These are phyloP conservation scores for Noctua comes DNA, from an alignment of 2,888 invertebrate species.

Conservation along the genomic window DNA sequence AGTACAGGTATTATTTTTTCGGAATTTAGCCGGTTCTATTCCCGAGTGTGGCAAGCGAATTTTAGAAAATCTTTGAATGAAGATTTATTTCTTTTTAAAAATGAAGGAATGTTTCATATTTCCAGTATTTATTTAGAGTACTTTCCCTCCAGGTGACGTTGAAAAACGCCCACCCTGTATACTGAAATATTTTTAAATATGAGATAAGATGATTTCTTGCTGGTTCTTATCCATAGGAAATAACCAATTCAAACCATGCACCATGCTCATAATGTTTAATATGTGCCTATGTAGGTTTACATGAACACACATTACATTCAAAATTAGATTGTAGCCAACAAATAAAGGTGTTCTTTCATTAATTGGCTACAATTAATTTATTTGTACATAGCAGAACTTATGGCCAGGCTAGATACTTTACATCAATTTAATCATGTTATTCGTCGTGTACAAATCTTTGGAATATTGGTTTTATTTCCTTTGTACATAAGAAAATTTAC, in stretches of 20 bases:
- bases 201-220: not conserved
- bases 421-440: slow-evolving; percentile 69
- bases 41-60: too few relatives aligned
- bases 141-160: too few relatives aligned
- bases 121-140: too few relatives aligned
- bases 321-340: not conserved
- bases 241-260: not conserved
- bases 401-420: slow-evolving; percentile 46
- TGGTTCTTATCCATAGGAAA: not conserved
- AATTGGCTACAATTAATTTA: not conserved
- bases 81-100: too few relatives aligned
- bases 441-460: slow-evolving; percentile 74
- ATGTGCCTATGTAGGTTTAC: not conserved
- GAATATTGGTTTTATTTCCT: slow-evolving; percentile 81
- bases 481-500: slow-evolving; percentile 63
- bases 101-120: too few relatives aligned
- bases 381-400: not conserved
- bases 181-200: too few relatives aligned
- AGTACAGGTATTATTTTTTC: too few relatives aligned
- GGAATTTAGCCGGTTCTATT: too few relatives aligned
- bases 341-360: not conserved
- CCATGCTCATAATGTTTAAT: not conserved
- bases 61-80: too few relatives aligned
- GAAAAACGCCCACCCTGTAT: too few relatives aligned
- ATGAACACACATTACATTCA: not conserved